Percentiles rank a stretch among this genome's conserved stretches.
Conservation (phyloP, 1,140 invertebrate genomes). For the Penaeus japonicus region DNA sequence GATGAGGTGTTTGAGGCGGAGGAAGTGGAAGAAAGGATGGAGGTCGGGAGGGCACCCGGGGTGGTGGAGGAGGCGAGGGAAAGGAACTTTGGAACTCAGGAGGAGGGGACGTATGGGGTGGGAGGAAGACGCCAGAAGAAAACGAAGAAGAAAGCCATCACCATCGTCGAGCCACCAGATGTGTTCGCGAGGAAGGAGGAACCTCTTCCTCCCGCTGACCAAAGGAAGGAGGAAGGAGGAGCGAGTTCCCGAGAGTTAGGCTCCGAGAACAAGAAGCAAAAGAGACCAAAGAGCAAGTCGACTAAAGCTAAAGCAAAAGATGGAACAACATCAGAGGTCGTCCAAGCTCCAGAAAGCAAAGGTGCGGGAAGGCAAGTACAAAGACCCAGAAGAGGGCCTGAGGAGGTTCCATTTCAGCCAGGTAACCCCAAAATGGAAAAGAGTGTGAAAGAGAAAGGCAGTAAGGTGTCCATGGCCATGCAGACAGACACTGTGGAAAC, state of each 20-base stretch:
- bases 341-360: no score
- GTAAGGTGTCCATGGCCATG: constrained; percentile 43
- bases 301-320: no score
- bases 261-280: no score
- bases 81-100: not conserved
- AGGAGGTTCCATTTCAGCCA: not conserved
- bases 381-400: no score
- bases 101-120: not conserved
- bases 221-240: no score
- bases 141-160: not conserved
- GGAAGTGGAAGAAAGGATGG: not conserved
- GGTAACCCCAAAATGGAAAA: no score
- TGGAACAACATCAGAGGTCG: no score
- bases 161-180: not conserved
- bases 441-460: not conserved
- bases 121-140: constrained; percentile 31
- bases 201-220: no score
- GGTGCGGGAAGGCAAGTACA: no score
- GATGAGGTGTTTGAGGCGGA: not conserved
- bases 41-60: not conserved
- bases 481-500: constrained; percentile 19
- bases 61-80: not conserved
- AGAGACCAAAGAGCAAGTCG: no score
- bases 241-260: no score
- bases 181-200: no score